Evolutionary conservation across 2,797 vertebrate species (phyloP).

Genomic region (Hoplostethus atlanticus): DNA sequence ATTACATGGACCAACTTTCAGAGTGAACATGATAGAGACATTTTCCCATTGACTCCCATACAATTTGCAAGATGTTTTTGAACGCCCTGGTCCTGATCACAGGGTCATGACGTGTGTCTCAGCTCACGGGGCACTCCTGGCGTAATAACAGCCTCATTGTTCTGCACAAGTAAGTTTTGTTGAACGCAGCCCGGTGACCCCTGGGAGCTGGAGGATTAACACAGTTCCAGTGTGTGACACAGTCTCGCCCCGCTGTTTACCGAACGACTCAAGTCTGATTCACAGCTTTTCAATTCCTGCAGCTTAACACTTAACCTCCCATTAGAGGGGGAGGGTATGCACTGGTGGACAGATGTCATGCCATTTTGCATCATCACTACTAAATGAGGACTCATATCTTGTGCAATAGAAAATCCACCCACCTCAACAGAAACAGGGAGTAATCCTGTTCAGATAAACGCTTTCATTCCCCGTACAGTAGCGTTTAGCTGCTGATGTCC

Average conservation of each 20-base stretch:
- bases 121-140: constrained; percentile 28
- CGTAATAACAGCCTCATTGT: constrained; percentile 65
- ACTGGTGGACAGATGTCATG: constrained; percentile 3
- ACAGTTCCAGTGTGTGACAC: constrained; percentile 51
- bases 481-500: constrained; percentile 46
- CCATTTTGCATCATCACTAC: constrained; percentile 22
- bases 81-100: constrained; percentile 31
- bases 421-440: constrained; percentile 30
- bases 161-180: constrained; percentile 57
- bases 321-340: not conserved
- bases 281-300: constrained; percentile 34
- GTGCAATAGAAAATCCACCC: constrained; percentile 12
- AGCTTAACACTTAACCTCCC: constrained; percentile 46
- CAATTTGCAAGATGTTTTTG: constrained; percentile 27
- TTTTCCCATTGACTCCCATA: constrained; percentile 17
- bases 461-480: constrained; percentile 49
- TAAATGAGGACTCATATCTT: constrained; percentile 38
- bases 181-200: constrained; percentile 56
- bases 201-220: constrained; percentile 59
- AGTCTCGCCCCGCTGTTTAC: constrained; percentile 67
- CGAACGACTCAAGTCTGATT: constrained; percentile 45
- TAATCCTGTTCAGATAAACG: constrained; percentile 36
- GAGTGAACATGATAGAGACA: not conserved
- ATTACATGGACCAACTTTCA: constrained; percentile 7
- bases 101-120: constrained; percentile 29